A percentile compares a stretch with the other conserved stretches of the same genome.
These are phyloP conservation scores for Cantharis rufa DNA, from an alignment of 2,888 invertebrate species.

Conservation along the genomic window DNA sequence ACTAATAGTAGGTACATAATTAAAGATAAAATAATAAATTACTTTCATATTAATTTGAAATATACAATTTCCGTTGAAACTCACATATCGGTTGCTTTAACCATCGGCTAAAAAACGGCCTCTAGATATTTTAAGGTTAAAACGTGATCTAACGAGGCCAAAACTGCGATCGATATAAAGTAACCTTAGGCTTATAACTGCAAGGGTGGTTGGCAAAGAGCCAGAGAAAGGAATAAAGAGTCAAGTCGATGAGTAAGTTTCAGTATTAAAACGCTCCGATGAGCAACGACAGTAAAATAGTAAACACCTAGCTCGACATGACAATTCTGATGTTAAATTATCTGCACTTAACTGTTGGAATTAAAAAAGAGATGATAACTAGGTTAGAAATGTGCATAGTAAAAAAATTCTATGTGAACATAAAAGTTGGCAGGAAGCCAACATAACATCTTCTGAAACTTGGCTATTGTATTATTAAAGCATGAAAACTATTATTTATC, in stretches of 20 bases:
- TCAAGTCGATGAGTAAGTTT: background rate
- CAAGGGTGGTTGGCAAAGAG: constrained; percentile 23
- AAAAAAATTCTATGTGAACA: background rate
- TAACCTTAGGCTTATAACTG: constrained; percentile 24
- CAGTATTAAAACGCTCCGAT: background rate
- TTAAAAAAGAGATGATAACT: background rate
- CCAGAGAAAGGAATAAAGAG: constrained; percentile 19
- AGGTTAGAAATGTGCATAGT: background rate
- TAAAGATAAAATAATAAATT: background rate
- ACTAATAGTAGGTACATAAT: background rate
- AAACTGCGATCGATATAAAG: constrained; percentile 32
- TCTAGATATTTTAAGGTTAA: constrained; percentile 35
- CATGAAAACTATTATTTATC: background rate
- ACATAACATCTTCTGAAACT: background rate
- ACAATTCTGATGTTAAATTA: background rate
- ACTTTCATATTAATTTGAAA: background rate
- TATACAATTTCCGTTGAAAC: background rate
- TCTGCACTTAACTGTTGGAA: background rate
- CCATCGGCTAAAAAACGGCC: constrained; percentile 11
- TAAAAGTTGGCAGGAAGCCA: background rate
- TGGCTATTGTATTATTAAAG: background rate
- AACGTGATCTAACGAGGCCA: constrained; percentile 37
- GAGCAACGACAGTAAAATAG: background rate
- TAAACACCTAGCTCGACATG: constrained; percentile 6
- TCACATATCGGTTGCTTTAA: background rate